Evolutionary conservation across 2,888 invertebrate species (phyloP).

Genomic region (Tiliacea aurago): DNA sequence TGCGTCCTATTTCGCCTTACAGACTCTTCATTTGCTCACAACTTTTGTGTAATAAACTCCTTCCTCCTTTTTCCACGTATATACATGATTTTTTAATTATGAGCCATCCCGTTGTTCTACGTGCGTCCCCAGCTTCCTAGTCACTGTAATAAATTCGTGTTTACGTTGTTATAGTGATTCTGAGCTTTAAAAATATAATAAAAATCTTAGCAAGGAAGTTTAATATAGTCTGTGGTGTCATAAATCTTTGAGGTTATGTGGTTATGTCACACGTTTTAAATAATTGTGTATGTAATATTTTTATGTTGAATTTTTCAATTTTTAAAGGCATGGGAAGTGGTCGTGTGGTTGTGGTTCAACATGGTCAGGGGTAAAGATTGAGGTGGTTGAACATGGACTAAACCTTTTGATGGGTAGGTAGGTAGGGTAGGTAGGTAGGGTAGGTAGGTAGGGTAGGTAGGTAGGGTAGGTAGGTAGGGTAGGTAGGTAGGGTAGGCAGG

Average conservation of each 20-base stretch:
- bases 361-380: too few species aligned
- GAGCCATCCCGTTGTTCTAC: conserved; percentile 44
- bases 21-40: conserved; percentile 65
- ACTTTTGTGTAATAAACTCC: conserved; percentile 59
- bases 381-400: too few species aligned
- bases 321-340: background rate
- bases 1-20: conserved; percentile 72
- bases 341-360: conserved; percentile 12
- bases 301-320: conserved; percentile 20
- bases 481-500: too few species aligned
- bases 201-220: conserved; percentile 49
- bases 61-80: conserved; percentile 39
- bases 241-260: conserved; percentile 46
- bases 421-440: too few species aligned
- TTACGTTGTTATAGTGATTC: conserved; percentile 32
- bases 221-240: conserved; percentile 51
- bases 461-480: too few species aligned
- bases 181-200: conserved; percentile 38
- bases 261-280: conserved; percentile 25
- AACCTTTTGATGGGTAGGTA: too few species aligned
- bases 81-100: conserved; percentile 54
- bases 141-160: conserved; percentile 50
- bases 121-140: conserved; percentile 29
- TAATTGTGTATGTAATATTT: conserved; percentile 21
- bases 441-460: too few species aligned